A percentile compares a stretch with the other conserved stretches of the same genome.
Evolutionary conservation across 1,140 invertebrate genomes (phyloP).

Genomic region (Latrodectus geometricus): DNA sequence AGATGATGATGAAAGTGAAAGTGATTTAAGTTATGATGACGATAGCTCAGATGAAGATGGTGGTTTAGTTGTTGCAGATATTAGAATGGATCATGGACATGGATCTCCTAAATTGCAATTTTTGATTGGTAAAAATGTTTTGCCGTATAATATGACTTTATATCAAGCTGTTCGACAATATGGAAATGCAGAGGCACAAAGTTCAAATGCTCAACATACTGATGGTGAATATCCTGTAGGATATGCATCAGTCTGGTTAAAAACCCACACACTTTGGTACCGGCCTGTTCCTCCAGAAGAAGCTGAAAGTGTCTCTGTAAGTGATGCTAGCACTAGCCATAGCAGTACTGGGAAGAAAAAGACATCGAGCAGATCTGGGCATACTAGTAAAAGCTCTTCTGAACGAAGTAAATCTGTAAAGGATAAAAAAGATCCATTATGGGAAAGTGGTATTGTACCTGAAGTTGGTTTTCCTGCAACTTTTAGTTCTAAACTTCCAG

Average conservation of each 20-base stretch:
- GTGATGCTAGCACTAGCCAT: background rate
- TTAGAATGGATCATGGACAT: slow-evolving; percentile 85
- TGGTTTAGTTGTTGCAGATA: slow-evolving; percentile 89
- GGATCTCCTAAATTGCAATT: slow-evolving; percentile 95
- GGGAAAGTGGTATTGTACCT: slow-evolving; percentile 81
- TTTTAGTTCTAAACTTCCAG: slow-evolving; percentile 77
- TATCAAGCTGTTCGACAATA: slow-evolving; percentile 98
- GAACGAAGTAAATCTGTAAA: slow-evolving; percentile 76
- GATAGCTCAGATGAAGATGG: slow-evolving; percentile 74
- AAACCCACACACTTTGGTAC: slow-evolving; percentile 92
- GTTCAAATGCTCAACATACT: slow-evolving; percentile 70
- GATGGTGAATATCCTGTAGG: slow-evolving; percentile 91
- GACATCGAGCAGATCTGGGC: slow-evolving; percentile 66
- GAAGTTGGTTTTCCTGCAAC: slow-evolving; percentile 78
- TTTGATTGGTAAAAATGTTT: slow-evolving; percentile 90
- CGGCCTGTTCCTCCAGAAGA: slow-evolving; percentile 75
- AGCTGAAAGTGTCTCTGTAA: slow-evolving; percentile 44
- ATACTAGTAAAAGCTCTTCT: slow-evolving; percentile 82
- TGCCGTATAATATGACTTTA: slow-evolving; percentile 99
- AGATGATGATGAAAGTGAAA: slow-evolving; percentile 75
- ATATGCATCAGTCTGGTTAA: slow-evolving; percentile 90
- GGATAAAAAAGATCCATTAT: slow-evolving; percentile 81
- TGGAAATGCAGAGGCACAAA: slow-evolving; percentile 70
- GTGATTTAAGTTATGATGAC: slow-evolving; percentile 73
- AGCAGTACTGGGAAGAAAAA: slow-evolving; percentile 55